Base-by-base conservation (phyloP, 2,888 invertebrate species). In the Atherix ibis region DNA sequence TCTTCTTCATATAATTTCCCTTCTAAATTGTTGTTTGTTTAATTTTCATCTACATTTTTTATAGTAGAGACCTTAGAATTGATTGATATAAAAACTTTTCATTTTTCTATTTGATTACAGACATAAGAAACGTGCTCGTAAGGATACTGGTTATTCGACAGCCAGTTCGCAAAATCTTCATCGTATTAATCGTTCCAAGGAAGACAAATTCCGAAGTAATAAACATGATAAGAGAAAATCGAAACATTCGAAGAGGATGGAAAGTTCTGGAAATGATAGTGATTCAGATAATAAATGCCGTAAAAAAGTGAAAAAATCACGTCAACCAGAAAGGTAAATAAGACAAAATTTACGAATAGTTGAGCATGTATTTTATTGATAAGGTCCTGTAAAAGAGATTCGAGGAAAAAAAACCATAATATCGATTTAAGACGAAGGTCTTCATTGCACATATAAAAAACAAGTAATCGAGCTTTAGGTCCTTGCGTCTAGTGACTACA, bases 81-180 rank as follows among this genome's bases (percentile, higher is more conserved):
- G n/a, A n/a, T 5, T 13, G 5, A 10, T 27, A 27, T 12, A 13
- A 5, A 13, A 6, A 13, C 27, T 12, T 27, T 22, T 22, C 9
- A 22, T 22, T 27, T 9, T 13, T 27, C 27, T 12, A 8, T 24
- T 26, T 22, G 19, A 9, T 14, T 18, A 15, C 14, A 41, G 38
- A 25, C 24, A 38, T 32, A 51, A 56, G 35, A 55, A 52, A 34
- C 50, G 53, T 3, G 58, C 53, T 19, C 54, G 56, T 8, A 76
- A 75, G 52, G 76, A 76, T 46, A 75, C 75, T 0, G 76, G 75
- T 9, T 76, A 76, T 46, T 76, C 74, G 2, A 76, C 76, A 2
- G 75, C 70, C 33, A 75, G 73, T 51, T 73, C 73, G 1, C 68
- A 71, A 44, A 67, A 67, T 40, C 26, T 28, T 26, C 5, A 12